phyloP scores from a whole-genome alignment of 2,888 invertebrate species.

The Aromia moschata region DNA sequence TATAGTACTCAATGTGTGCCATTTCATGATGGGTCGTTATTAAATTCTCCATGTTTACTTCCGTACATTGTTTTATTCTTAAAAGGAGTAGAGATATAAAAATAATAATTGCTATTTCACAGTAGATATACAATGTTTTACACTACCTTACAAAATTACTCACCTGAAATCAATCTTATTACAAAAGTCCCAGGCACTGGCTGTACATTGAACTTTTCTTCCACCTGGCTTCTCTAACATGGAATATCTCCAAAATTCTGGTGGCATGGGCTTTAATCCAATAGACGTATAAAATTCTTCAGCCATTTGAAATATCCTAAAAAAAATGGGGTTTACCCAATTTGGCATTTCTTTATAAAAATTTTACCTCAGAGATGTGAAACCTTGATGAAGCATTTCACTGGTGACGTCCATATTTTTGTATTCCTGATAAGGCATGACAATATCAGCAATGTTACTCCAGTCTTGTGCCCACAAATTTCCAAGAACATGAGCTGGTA shows the following conservation, averaged over 20 bases:
- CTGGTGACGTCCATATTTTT: conserved; percentile 78
- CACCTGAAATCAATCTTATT: conserved; percentile 85
- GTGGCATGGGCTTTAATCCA: conserved; percentile 81
- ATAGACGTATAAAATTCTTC: conserved; percentile 86
- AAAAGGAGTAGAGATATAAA: too few species aligned
- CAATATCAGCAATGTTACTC: conserved; percentile 77
- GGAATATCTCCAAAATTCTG: conserved; percentile 86
- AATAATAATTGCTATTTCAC: too few species aligned
- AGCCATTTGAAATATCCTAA: conserved; percentile 82
- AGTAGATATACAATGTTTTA: too few species aligned
- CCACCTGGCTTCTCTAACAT: conserved; percentile 80
- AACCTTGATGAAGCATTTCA: conserved; percentile 79
- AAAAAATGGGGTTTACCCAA: too few species aligned
- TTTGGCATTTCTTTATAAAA: too few species aligned
- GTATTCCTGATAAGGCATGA: conserved; percentile 79
- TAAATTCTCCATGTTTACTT: conserved; percentile 79
- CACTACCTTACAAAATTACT: too few species aligned
- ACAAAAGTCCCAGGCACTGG: conserved; percentile 89
- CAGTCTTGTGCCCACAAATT: conserved; percentile 89
- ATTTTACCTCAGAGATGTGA: conserved; percentile 76
- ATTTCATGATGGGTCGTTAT: conserved; percentile 84
- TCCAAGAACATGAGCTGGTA: conserved; percentile 86
- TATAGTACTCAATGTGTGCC: conserved; percentile 83
- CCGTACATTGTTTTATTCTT: conserved; percentile 86
- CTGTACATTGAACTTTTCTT: conserved; percentile 76